Evolutionary conservation across 2,113 vertebrate species (phyloP).

Genomic region (Caranx ignobilis): DNA sequence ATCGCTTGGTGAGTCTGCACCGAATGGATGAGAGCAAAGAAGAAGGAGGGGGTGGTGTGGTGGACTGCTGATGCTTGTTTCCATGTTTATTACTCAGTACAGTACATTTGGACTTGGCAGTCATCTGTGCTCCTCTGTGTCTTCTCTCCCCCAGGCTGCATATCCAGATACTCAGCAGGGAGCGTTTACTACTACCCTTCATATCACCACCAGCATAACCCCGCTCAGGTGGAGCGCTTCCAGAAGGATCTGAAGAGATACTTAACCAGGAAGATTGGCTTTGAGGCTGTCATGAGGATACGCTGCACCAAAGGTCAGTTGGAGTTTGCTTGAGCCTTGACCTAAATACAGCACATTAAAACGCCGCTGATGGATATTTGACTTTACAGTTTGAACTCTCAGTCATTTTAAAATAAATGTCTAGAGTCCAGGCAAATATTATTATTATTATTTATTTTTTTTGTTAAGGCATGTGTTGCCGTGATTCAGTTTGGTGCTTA

Average conservation of each 20-base stretch:
- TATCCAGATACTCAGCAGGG: conserved; percentile 96
- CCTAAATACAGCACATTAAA: background rate
- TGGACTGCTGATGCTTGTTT: background rate
- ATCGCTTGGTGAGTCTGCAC: conserved; percentile 88
- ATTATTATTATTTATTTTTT: too few relatives aligned
- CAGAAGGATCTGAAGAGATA: conserved; percentile 95
- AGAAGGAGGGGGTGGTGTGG: background rate
- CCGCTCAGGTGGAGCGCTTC: conserved; percentile 91
- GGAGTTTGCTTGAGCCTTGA: background rate
- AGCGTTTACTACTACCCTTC: conserved; percentile 95
- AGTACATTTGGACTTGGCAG: background rate
- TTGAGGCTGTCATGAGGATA: conserved; percentile 99
- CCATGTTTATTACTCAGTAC: background rate
- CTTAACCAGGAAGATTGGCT: conserved; percentile 95
- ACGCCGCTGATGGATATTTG: background rate
- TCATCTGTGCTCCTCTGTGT: background rate
- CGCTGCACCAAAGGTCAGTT: conserved; percentile 95
- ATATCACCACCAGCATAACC: conserved; percentile 94
- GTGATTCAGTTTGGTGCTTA: background rate
- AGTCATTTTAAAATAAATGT: too few relatives aligned
- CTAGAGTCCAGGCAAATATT: too few relatives aligned
- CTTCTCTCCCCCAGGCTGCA: conserved; percentile 87
- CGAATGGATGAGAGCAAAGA: background rate
- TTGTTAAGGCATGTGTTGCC: too few relatives aligned
- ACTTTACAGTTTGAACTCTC: background rate